These are phyloP conservation scores for Pomatostomus ruficeps DNA, from an alignment of 2,113 vertebrate genomes.

Conservation along the genomic window DNA sequence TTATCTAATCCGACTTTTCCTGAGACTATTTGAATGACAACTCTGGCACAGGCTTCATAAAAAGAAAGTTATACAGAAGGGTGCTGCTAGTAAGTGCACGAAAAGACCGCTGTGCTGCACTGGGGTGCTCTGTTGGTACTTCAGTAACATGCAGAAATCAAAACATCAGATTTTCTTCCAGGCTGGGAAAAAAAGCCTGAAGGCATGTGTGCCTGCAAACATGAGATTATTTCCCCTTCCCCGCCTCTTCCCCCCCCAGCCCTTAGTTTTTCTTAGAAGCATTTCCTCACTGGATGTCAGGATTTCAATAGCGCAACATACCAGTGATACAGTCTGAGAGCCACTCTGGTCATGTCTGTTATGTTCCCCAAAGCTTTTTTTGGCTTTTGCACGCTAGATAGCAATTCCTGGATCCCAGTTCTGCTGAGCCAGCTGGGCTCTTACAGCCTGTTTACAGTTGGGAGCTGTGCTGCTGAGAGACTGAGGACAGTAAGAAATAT, in stretches of 20 bases:
- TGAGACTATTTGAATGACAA: slow-evolving; percentile 7
- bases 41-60: background rate
- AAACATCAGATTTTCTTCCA: background rate
- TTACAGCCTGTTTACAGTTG: slow-evolving; percentile 15
- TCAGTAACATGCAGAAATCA: background rate
- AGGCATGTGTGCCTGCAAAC: background rate
- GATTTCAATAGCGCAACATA: background rate
- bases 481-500: slow-evolving; percentile 35
- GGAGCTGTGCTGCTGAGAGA: slow-evolving; percentile 30
- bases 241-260: fast-evolving
- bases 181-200: background rate
- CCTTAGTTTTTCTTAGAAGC: background rate
- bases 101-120: background rate
- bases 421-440: slow-evolving; percentile 44
- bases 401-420: slow-evolving; percentile 17
- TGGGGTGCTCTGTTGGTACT: background rate
- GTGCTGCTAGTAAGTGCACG: background rate
- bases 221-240: background rate
- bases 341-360: background rate
- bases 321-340: background rate
- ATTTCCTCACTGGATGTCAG: background rate
- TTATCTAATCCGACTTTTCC: background rate
- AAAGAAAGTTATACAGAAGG: background rate
- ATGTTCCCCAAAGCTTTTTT: background rate
- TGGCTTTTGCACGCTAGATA: slow-evolving; percentile 1